These are phyloP conservation scores for Eptatretus burgeri DNA, from an alignment of 2,113 vertebrate species.

Conservation along the genomic window DNA sequence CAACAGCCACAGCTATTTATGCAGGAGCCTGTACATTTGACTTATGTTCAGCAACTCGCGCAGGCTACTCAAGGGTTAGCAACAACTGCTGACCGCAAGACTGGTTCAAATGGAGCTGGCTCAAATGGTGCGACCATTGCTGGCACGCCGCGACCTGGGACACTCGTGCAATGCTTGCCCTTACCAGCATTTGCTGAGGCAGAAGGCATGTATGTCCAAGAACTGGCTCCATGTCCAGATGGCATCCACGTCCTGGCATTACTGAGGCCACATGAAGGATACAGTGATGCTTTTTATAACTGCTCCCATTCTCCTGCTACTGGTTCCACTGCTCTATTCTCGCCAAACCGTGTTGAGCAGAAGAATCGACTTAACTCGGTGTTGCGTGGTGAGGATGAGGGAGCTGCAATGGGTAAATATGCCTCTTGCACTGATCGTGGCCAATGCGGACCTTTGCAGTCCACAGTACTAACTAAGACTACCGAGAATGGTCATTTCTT, in stretches of 20 bases:
- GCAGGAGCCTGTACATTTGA: conserved; percentile 70
- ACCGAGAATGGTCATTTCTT: background rate
- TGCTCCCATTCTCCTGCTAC: too few species aligned
- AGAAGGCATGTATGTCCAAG: conserved; percentile 76
- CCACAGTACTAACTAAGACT: background rate
- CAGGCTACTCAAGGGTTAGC: conserved; percentile 20
- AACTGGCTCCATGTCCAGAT: conserved; percentile 75
- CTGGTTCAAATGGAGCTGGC: too few species aligned
- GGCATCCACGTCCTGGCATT: conserved; percentile 71
- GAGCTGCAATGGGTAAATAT: background rate
- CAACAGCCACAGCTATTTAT: conserved; percentile 76
- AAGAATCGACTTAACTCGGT: conserved; percentile 95
- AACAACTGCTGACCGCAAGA: conserved; percentile 32
- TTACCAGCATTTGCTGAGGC: conserved; percentile 81
- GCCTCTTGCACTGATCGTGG: too few species aligned
- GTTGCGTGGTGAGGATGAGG: conserved; percentile 27
- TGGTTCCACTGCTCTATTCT: conserved; percentile 13
- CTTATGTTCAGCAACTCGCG: conserved; percentile 92
- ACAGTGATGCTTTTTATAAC: too few species aligned
- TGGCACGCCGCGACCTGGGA: conserved; percentile 57
- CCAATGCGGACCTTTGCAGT: too few species aligned
- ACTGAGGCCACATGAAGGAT: conserved; percentile 33
- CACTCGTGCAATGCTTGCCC: conserved; percentile 69
- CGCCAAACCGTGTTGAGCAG: conserved; percentile 93
- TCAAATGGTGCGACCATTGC: conserved; percentile 40